phyloP scores from a whole-genome alignment of 1,140 invertebrate species.

The Zaprionus tsacasi region DNA sequence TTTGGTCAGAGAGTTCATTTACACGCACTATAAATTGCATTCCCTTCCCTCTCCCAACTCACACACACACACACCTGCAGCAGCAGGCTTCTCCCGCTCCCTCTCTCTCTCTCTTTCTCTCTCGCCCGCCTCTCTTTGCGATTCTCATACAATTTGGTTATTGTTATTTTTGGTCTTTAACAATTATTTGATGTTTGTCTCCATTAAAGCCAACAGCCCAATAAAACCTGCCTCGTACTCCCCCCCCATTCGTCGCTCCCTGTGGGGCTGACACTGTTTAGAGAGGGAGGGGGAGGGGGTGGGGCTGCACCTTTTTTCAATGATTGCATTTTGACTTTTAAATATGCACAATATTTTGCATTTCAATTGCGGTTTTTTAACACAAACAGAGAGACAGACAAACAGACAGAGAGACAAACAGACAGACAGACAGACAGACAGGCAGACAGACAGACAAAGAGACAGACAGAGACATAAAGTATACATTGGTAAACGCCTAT shows the following conservation, averaged over 20 bases:
- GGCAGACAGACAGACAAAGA: neutral
- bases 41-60: neutral
- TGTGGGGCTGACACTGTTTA: conserved; percentile 1
- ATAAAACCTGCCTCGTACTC: neutral
- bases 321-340: conserved; percentile 68
- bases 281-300: too few species aligned
- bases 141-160: conserved; percentile 34
- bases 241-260: neutral
- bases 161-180: conserved; percentile 70
- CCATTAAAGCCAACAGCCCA: conserved; percentile 50
- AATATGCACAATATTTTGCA: conserved; percentile 73
- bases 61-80: neutral
- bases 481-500: conserved; percentile 34
- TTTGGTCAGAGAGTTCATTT: conserved; percentile 68
- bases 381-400: conserved; percentile 20
- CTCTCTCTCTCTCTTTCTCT: too few species aligned
- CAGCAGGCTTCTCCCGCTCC: neutral
- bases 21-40: conserved; percentile 48
- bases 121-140: neutral
- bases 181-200: conserved; percentile 74
- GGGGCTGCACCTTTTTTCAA: conserved; percentile 52
- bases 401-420: conserved; percentile 23
- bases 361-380: conserved; percentile 71
- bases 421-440: neutral
- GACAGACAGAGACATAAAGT: conserved; percentile 1